Conservation (phyloP, 2,888 invertebrate species). For the Calliopum simillimum region DNA sequence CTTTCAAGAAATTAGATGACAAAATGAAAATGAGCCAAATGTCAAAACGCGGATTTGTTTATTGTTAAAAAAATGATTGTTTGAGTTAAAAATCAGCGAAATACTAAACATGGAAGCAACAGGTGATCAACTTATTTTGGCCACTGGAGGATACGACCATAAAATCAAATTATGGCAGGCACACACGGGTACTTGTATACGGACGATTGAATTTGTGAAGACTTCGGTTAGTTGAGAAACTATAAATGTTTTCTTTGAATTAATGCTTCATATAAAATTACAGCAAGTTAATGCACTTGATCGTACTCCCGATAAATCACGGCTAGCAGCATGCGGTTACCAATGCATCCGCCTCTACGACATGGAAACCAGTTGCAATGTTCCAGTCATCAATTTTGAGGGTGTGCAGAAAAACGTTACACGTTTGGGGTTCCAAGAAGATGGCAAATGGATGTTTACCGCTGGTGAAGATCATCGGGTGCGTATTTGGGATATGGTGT, state of each 20-base stretch:
- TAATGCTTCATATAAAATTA: background rate
- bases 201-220: constrained; percentile 93
- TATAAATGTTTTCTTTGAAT: background rate
- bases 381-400: constrained; percentile 92
- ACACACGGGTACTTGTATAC: constrained; percentile 89
- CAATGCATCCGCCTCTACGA: constrained; percentile 97
- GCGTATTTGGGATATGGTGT: constrained; percentile 92
- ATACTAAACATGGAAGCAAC: constrained; percentile 61
- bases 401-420: constrained; percentile 91
- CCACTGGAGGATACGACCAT: constrained; percentile 97
- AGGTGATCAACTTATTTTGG: constrained; percentile 83
- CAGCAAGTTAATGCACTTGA: constrained; percentile 96
- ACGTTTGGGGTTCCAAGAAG: constrained; percentile 82
- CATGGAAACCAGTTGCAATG: constrained; percentile 86
- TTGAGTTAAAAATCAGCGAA: too few species aligned
- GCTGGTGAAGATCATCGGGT: constrained; percentile 95
- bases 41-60: too few species aligned
- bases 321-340: constrained; percentile 94
- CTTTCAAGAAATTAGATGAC: too few species aligned
- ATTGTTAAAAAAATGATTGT: too few species aligned
- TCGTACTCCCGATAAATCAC: constrained; percentile 90
- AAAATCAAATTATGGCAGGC: constrained; percentile 98
- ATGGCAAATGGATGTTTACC: constrained; percentile 91
- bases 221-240: constrained; percentile 73
- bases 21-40: too few species aligned